Evolutionary conservation across 2,888 invertebrate genomes (phyloP).

Genomic region (Eucera pruinosa): DNA sequence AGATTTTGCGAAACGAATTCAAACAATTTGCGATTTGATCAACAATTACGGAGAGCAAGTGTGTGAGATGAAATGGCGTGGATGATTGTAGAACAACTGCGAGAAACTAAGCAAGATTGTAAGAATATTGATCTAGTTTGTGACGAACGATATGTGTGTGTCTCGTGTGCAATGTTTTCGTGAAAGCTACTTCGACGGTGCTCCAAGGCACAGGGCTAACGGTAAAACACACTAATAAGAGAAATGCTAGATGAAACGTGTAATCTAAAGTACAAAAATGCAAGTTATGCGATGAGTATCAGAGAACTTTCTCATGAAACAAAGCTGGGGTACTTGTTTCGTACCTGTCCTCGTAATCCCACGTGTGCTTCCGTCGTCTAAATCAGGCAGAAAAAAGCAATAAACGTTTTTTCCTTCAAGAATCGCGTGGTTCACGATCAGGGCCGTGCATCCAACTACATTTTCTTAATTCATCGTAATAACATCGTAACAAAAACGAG

Average conservation of each 20-base stretch:
- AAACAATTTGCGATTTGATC: not conserved
- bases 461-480: too few species aligned
- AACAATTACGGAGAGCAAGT: not conserved
- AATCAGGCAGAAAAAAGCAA: slow-evolving; percentile 77
- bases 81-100: not conserved
- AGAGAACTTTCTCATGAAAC: slow-evolving; percentile 62
- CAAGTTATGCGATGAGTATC: slow-evolving; percentile 45
- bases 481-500: not conserved
- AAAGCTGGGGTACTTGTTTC: slow-evolving; percentile 57
- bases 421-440: slow-evolving; percentile 28
- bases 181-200: slow-evolving; percentile 36
- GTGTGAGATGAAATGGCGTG: not conserved
- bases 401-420: slow-evolving; percentile 62
- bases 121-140: slow-evolving; percentile 1
- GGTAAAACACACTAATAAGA: slow-evolving; percentile 26
- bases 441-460: slow-evolving; percentile 26
- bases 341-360: slow-evolving; percentile 87
- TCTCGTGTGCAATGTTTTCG: slow-evolving; percentile 8
- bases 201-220: slow-evolving; percentile 31
- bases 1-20: not conserved
- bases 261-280: slow-evolving; percentile 36
- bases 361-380: slow-evolving; percentile 86
- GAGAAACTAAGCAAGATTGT: not conserved
- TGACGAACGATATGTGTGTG: slow-evolving; percentile 3
- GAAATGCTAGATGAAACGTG: slow-evolving; percentile 35